Evolutionary conservation across 2,113 vertebrate genomes (phyloP), one percentile per base, ranked within the genome.

Genomic region (Zootoca vivipara): DNA sequence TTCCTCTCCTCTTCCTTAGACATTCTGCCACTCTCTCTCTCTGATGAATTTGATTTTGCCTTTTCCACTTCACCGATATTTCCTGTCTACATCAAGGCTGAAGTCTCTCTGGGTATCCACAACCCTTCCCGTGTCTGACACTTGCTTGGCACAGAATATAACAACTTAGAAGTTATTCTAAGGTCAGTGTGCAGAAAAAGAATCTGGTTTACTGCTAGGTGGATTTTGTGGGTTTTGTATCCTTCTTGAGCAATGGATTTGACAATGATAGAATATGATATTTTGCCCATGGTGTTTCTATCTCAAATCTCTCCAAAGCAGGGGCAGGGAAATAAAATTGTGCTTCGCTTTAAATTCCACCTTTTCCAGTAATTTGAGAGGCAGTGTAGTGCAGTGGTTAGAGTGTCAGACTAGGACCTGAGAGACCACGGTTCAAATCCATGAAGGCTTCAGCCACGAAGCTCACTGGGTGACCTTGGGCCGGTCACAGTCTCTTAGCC

Each of bases 61-160:
- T 94, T 94, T 88, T 82, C 74, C 16, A 83, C 70, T 85, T 90
- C 78, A 78, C 35, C 75, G 85, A 52, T 85, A 85, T 85, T 77
- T 85, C 33, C 84, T 77, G 72, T 77, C 84, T 65, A 85, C 84
- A 78, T 89, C 62, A 91, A 75, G 91, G 89, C 0, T 89, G 81
- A 92, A 89, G 83, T 85, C 78, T 52, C 46, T 40, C 83, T 56
- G 73, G 67, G 33, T 78, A 85, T 7, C 81, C 83, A 78, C 91
- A 88, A 89, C 85, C 78, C 74, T 79, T 90, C 80, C 35, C 7
- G 82, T 91, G 85, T 78, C 81, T 90, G 83, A 35, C 67, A 67
- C 42, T 88, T 75, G 35, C 64, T 40, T 87, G 84, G 35, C 1
- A 0, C 5, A 78, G 69, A 83, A 42, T 83, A 92, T 85, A 93